phyloP scores from a whole-genome alignment of 2,113 vertebrate genomes.

The Oxygymnocypris stewartii region DNA sequence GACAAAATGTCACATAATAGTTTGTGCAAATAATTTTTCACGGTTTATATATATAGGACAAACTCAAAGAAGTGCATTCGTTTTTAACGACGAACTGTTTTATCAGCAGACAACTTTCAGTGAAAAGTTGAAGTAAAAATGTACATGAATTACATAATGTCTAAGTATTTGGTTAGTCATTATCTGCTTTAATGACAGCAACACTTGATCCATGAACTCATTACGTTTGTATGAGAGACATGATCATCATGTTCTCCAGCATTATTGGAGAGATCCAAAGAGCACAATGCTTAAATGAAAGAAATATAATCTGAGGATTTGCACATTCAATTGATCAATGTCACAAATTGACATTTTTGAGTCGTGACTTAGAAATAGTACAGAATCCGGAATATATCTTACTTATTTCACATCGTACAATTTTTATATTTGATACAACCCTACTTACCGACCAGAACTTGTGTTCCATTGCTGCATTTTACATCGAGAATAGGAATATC shows the following conservation, averaged over 20 bases:
- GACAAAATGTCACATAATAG: too few relatives aligned
- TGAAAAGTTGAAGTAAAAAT: not conserved
- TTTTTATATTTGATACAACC: too few relatives aligned
- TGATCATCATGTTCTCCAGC: not conserved
- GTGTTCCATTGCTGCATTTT: not conserved
- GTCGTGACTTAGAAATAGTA: too few relatives aligned
- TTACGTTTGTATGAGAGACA: not conserved
- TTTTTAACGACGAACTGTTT: too few relatives aligned
- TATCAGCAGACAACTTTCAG: not conserved
- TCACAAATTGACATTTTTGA: too few relatives aligned
- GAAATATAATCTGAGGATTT: not conserved
- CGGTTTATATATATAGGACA: too few relatives aligned
- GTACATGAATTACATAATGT: not conserved
- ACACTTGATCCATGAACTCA: not conserved
- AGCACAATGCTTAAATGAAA: not conserved
- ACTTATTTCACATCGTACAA: not conserved
- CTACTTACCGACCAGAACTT: constrained; percentile 46
- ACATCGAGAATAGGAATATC: not conserved
- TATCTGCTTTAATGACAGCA: not conserved
- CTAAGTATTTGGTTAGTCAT: not conserved
- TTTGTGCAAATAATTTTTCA: too few relatives aligned
- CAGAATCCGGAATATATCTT: too few relatives aligned
- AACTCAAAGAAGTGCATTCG: too few relatives aligned
- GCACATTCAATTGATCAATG: not conserved
- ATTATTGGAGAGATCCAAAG: not conserved